phyloP scores from a whole-genome alignment of 1,140 invertebrate genomes.

The Ceratina calcarata region DNA sequence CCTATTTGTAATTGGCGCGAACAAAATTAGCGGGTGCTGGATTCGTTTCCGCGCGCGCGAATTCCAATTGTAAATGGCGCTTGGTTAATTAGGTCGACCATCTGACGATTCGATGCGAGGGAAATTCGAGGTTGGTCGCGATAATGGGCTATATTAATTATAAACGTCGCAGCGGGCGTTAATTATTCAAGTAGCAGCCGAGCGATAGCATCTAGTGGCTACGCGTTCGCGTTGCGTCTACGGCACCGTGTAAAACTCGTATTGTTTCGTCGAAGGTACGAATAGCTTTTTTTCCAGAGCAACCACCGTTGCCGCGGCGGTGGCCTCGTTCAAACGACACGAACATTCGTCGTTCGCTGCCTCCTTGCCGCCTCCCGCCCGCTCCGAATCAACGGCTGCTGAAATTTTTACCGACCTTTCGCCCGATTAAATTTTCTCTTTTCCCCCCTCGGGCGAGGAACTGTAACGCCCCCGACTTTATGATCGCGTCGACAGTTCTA shows the following conservation, averaged over 20 bases:
- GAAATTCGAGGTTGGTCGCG: slow-evolving; percentile 52
- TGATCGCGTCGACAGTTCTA: slow-evolving; percentile 21
- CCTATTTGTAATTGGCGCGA: slow-evolving; percentile 35
- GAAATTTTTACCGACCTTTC: slow-evolving; percentile 26
- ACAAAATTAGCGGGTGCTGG: slow-evolving; percentile 32
- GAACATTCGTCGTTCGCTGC: slow-evolving; percentile 10
- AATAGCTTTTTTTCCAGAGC: neutral
- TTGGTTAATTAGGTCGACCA: slow-evolving; percentile 62
- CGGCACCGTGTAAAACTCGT: neutral
- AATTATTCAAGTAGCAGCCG: slow-evolving; percentile 53
- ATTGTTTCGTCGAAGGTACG: slow-evolving; percentile 8
- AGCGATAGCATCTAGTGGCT: slow-evolving; percentile 1
- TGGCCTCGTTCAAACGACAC: neutral
- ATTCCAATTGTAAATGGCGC: slow-evolving; percentile 55
- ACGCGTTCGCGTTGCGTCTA: neutral
- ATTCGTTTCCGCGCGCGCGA: slow-evolving; percentile 38
- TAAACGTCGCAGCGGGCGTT: slow-evolving; percentile 47
- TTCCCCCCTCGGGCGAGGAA: neutral
- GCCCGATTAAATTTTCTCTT: slow-evolving; percentile 31
- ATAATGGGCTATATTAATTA: slow-evolving; percentile 64
- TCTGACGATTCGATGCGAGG: slow-evolving; percentile 58
- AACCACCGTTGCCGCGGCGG: neutral
- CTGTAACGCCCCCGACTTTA: neutral
- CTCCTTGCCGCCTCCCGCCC: too few relatives aligned
- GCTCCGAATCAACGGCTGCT: slow-evolving; percentile 1